Percentiles rank a stretch among this genome's conserved stretches.
These are phyloP conservation scores for Pachypanchax playfairii DNA, from an alignment of 2,113 vertebrate genomes.

Conservation along the genomic window DNA sequence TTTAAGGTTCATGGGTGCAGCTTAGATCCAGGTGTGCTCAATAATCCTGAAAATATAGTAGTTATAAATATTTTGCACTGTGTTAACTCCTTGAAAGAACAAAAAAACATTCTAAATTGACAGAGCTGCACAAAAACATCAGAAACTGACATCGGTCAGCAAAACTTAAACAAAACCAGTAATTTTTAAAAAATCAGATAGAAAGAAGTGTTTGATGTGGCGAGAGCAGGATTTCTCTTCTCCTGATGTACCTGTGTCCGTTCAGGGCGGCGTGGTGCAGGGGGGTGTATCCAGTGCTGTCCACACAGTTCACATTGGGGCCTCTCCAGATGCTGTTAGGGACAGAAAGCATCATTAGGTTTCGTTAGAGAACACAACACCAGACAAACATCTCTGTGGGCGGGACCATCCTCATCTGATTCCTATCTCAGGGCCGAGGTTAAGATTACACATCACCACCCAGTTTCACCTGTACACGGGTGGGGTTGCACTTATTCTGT, in stretches of 20 bases:
- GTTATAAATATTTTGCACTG: too few relatives aligned
- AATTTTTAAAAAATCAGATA: too few relatives aligned
- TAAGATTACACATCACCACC: not conserved
- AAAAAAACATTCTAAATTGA: too few relatives aligned
- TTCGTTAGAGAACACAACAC: constrained; percentile 17
- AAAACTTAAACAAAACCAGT: too few relatives aligned
- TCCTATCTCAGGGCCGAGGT: constrained; percentile 18
- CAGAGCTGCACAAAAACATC: too few relatives aligned
- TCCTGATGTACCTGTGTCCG: constrained; percentile 88
- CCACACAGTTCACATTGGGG: constrained; percentile 97
- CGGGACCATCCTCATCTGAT: constrained; percentile 41
- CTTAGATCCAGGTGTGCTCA: too few relatives aligned
- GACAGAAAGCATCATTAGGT: constrained; percentile 49
- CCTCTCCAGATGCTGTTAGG: constrained; percentile 93
- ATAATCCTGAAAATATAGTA: too few relatives aligned
- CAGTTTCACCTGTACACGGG: constrained; percentile 6
- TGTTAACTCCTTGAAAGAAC: too few relatives aligned
- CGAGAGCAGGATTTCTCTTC: not conserved
- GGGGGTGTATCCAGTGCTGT: constrained; percentile 96
- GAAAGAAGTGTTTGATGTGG: too few relatives aligned
- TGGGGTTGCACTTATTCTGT: not conserved
- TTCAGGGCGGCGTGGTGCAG: constrained; percentile 96
- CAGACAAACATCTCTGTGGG: constrained; percentile 37
- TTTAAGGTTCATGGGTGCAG: too few relatives aligned
- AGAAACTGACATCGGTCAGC: too few relatives aligned